Percentiles rank a stretch among this genome's conserved stretches.
Evolutionary conservation across 2,888 invertebrate species (phyloP).

Genomic region (Drosophila ustulata): DNA sequence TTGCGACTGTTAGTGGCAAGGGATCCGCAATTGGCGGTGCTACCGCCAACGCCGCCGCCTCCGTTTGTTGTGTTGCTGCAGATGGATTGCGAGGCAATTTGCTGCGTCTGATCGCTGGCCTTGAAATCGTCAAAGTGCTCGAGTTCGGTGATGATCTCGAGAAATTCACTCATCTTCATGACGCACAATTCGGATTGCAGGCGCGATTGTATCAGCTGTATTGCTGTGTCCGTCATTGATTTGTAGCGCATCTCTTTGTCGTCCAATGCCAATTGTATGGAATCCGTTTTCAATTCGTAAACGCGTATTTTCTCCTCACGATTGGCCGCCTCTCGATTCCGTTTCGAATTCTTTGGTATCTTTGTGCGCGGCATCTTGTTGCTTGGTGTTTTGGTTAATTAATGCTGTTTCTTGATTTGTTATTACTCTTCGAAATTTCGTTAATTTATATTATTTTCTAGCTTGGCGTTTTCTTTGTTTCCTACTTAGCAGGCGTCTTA

Average conservation of each 20-base stretch:
- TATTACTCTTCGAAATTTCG: not conserved
- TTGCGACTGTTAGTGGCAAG: slow-evolving; percentile 59
- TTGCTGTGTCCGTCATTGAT: slow-evolving; percentile 48
- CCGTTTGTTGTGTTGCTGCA: slow-evolving; percentile 49
- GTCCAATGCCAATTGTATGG: slow-evolving; percentile 69
- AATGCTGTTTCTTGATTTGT: not conserved
- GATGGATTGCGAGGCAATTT: slow-evolving; percentile 56
- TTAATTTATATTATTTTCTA: slow-evolving; percentile 10
- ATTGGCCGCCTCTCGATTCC: slow-evolving; percentile 83
- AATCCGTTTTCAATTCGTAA: slow-evolving; percentile 79
- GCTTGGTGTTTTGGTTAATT: not conserved
- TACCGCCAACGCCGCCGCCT: not conserved
- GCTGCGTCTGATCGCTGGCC: slow-evolving; percentile 66
- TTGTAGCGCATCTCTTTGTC: slow-evolving; percentile 55
- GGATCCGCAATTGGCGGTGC: slow-evolving; percentile 5
- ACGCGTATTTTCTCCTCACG: slow-evolving; percentile 83
- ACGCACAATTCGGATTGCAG: slow-evolving; percentile 68
- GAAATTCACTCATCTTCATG: slow-evolving; percentile 78
- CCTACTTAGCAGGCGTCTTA: slow-evolving; percentile 30
- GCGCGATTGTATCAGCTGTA: slow-evolving; percentile 57
- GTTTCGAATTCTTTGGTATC: slow-evolving; percentile 82
- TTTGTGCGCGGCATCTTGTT: slow-evolving; percentile 84
- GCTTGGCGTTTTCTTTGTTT: slow-evolving; percentile 3
- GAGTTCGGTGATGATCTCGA: slow-evolving; percentile 67
- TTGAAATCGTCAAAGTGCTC: slow-evolving; percentile 64